Evolutionary conservation across 2,113 vertebrate species (phyloP).

Genomic region (Psephotus haematonotus): DNA sequence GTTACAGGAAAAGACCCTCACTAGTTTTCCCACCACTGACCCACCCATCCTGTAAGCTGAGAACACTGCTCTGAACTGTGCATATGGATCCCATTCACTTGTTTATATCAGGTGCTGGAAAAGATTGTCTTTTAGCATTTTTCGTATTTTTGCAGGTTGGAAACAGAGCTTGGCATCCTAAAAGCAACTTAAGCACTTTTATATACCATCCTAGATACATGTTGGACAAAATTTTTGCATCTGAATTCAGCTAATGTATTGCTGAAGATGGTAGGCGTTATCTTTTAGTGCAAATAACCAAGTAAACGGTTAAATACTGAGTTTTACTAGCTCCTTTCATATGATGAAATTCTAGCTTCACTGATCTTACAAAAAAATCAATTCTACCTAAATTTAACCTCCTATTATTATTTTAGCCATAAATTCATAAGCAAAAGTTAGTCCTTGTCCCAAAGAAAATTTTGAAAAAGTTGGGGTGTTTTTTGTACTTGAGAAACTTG

Average conservation of each 20-base stretch:
- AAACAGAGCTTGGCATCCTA: neutral
- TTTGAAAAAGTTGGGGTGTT: neutral
- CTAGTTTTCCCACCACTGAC: neutral
- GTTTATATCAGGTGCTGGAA: neutral
- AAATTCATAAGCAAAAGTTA: neutral
- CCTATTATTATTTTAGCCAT: neutral
- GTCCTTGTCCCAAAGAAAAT: neutral
- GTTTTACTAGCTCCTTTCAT: neutral
- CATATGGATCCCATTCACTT: neutral
- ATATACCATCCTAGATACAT: neutral
- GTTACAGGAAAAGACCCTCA: neutral
- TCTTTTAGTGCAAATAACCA: neutral
- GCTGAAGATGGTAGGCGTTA: neutral
- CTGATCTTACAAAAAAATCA: neutral
- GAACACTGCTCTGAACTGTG: neutral
- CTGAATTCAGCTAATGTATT: neutral
- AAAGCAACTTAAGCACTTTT: rapidly evolving
- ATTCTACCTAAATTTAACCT: neutral
- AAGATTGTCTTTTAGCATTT: neutral
- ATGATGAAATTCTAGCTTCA: neutral
- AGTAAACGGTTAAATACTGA: neutral
- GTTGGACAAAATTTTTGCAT: neutral
- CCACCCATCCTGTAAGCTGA: neutral
- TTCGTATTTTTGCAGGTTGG: neutral
- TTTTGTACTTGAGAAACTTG: neutral